These are phyloP conservation scores for Riparia riparia DNA, from an alignment of 2,113 vertebrate genomes.

Conservation along the genomic window DNA sequence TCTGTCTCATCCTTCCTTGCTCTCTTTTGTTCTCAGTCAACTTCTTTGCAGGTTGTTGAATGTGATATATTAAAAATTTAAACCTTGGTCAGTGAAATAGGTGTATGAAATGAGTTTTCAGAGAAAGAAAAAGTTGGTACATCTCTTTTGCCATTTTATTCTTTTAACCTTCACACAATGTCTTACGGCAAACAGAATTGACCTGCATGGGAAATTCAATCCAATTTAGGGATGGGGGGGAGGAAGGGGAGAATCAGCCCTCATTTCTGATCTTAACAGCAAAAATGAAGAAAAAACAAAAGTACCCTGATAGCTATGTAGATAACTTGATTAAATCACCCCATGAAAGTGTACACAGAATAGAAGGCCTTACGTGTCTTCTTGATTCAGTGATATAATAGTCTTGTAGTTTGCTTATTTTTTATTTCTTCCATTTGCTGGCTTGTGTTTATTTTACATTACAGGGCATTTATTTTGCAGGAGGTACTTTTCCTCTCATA, in stretches of 20 bases:
- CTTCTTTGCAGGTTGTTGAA: neutral
- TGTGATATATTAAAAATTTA: slow-evolving; percentile 3
- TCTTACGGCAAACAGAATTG: neutral
- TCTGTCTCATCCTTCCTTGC: neutral
- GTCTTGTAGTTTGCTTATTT: slow-evolving; percentile 47
- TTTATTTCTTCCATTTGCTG: slow-evolving; percentile 39
- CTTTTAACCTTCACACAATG: neutral
- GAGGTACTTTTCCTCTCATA: slow-evolving; percentile 2
- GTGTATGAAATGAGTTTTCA: neutral
- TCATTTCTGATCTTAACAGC: neutral
- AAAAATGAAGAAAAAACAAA: neutral
- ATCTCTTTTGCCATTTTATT: neutral
- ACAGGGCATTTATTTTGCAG: slow-evolving; percentile 36
- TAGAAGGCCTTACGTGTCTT: neutral
- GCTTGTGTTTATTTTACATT: slow-evolving; percentile 60
- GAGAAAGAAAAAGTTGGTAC: neutral
- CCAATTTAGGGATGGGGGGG: neutral
- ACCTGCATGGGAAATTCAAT: neutral
- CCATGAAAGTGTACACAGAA: neutral
- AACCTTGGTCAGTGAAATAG: neutral
- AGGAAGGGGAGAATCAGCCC: accelerated
- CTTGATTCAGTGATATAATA: neutral
- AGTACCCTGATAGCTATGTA: neutral
- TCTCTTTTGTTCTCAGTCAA: slow-evolving; percentile 18
- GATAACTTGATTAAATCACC: slow-evolving; percentile 34